A percentile compares a stretch with the other conserved stretches of the same genome.
phyloP scores from a whole-genome alignment of 2,888 invertebrate genomes.

The Leucozona laternaria region DNA sequence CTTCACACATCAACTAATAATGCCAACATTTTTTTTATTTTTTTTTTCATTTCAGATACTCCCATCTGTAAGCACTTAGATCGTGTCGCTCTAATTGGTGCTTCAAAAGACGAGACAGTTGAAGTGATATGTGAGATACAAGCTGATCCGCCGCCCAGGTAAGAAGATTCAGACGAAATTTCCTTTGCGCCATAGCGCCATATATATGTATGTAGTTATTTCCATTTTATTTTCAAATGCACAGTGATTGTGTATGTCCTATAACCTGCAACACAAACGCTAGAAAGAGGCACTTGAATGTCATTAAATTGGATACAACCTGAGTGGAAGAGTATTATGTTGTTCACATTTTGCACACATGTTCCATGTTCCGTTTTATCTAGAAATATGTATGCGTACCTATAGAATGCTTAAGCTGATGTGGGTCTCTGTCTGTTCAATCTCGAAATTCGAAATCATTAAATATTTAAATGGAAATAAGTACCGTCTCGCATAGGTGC shows the following conservation, averaged over 20 bases:
- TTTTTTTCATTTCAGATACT: slow-evolving; percentile 87
- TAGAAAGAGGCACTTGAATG: slow-evolving; percentile 20
- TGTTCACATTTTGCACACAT: slow-evolving; percentile 8
- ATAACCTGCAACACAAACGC: slow-evolving; percentile 24
- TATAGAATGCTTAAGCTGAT: not conserved
- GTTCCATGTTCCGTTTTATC: not conserved
- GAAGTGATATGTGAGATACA: slow-evolving; percentile 95
- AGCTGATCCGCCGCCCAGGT: slow-evolving; percentile 93
- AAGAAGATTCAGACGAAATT: slow-evolving; percentile 56
- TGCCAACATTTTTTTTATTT: not conserved
- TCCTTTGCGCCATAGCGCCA: not conserved
- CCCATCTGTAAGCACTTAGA: slow-evolving; percentile 91
- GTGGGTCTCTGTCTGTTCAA: not conserved
- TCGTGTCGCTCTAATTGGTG: slow-evolving; percentile 93
- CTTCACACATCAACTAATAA: not conserved
- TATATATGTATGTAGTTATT: not conserved
- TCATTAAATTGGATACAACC: slow-evolving; percentile 47
- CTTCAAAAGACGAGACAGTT: slow-evolving; percentile 93
- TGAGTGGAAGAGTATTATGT: slow-evolving; percentile 16
- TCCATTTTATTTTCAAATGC: not conserved
- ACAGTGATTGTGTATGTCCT: not conserved
- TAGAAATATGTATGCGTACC: no score
- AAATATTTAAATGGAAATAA: slow-evolving; percentile 47
- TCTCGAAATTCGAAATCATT: slow-evolving; percentile 39
- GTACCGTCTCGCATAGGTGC: not conserved